Base-by-base conservation (phyloP, 2,797 vertebrate genomes). In the Percopsis omiscomaycus region DNA sequence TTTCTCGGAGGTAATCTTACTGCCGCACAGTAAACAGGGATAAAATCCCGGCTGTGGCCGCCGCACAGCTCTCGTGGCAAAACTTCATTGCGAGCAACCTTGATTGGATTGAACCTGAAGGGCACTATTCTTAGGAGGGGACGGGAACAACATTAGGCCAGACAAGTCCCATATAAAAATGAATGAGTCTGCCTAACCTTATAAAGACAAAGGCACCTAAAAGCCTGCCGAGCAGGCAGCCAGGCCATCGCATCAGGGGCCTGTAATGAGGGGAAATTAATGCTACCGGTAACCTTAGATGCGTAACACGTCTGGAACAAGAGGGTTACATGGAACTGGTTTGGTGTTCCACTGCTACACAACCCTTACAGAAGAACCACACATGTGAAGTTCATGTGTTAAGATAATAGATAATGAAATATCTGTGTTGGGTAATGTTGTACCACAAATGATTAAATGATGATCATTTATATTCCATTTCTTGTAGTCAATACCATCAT, bases 81-180 rank as follows among this genome's bases (percentile, higher is more conserved):
- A 78, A 75, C 57, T 55, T 77, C 68, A 81, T 71, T 71, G 76
- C 65, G 65, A 65, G 53, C 49, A 75, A 62, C 64, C 37, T 71
- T 86, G 71, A 84, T 83, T 80, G 79, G 65, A 88, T 42, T 85
- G 53, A 78, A 79, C 69, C 58, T 58, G 65, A 78, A 77, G 70
- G 68, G 64, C 67, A 77, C 81, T 78, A 78, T 74, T 73, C 75
- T 77, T 55, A 32, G 57, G 54, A 50, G 46, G 44, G 49, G 67
- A 69, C 8, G 3, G 29, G 57, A 66, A 28, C 65, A 71, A 74
- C 15, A 67, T 59, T 55, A 70, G 74, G 47, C 14, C 27, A 57
- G 48, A 61, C 70, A 71, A 61, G 76, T 60, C 52, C 44, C 32
- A 67, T 30, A 32, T 55, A 69, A 73, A 64, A 73, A 78, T 28